phyloP scores from a whole-genome alignment of 2,888 invertebrate species.

The Cheilosia soror region DNA sequence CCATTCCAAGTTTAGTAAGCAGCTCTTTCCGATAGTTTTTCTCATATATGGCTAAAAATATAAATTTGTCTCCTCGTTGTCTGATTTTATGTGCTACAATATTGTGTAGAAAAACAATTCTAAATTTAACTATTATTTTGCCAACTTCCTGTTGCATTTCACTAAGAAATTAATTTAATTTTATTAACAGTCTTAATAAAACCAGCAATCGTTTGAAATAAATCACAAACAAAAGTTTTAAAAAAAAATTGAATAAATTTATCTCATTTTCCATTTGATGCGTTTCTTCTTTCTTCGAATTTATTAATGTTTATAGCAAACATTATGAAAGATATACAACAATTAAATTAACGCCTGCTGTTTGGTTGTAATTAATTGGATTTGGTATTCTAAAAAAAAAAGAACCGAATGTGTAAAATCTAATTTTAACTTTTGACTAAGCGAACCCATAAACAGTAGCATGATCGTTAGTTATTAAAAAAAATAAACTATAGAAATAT shows the following conservation, averaged over 20 bases:
- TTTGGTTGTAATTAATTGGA: slow-evolving; percentile 44
- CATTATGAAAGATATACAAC: slow-evolving; percentile 2
- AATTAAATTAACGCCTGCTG: slow-evolving; percentile 25
- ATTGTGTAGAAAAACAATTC: neutral
- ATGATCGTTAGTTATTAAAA: slow-evolving; percentile 16
- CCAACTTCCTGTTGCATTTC: slow-evolving; percentile 27
- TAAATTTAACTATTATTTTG: slow-evolving; percentile 11
- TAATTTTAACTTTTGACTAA: slow-evolving; percentile 37
- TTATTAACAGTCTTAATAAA: neutral
- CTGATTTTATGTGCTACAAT: neutral
- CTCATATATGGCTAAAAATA: slow-evolving; percentile 15
- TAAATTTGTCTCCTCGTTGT: neutral
- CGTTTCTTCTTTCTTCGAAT: slow-evolving; percentile 1
- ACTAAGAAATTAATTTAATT: neutral
- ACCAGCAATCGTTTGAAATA: slow-evolving; percentile 1
- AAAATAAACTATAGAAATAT: slow-evolving; percentile 6
- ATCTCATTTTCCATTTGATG: slow-evolving; percentile 27
- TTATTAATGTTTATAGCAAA: slow-evolving; percentile 34
- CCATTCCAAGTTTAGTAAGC: neutral
- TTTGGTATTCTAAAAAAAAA: slow-evolving; percentile 21
- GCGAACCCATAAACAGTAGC: slow-evolving; percentile 12
- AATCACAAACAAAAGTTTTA: slow-evolving; percentile 12
- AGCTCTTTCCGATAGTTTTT: neutral
- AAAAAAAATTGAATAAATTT: slow-evolving; percentile 33
- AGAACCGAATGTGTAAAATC: slow-evolving; percentile 30